Base-by-base conservation (phyloP, 2,888 invertebrate genomes). In the Patella pellucida region DNA sequence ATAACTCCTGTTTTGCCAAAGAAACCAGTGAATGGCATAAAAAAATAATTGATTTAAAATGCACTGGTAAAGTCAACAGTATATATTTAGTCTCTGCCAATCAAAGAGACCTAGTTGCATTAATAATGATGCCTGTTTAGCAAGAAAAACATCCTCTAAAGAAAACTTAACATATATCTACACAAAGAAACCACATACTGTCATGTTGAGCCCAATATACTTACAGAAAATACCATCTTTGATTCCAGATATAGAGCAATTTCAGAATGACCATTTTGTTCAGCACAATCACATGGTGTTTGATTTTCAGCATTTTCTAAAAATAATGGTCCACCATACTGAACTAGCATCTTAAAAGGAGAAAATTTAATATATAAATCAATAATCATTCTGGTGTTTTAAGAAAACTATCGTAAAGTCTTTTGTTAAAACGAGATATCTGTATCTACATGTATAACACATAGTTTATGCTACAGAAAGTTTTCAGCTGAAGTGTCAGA, bases 261-360 rank as follows among this genome's bases (percentile, higher is more conserved):
- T 79, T 93, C 93, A 79, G 93, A 92, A 88, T 93, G 93, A 7
- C 93, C 92, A 68, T 91, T 92, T 82, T 92, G 92, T 90, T 94
- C 93, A 9, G 94, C 94, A 79, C 93, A 89, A 89, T 94, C 94
- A 88, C 94, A 94, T 2, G 94, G 93, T 52, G 94, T 94, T 82
- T 93, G 89, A 82, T 93, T 93, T 78, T 93, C 93, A 78, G 92
- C 92, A 89, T 94, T 94, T 89, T 94, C 94, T 52, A 92, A 88
- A 86, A 94, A 94, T 68, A 94, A 88, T 2, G 94, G 93, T 16
- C 94, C 92, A 12, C 93, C 93, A 81, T 93, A 92, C 52, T 92
- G 91, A 50, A 94, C 92, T 52, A 94, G 90, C 56, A 93, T 89
- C 90, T 92, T 81, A n/a, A 82, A 75, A 50, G 19, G 51, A 51